Conservation (phyloP, 2,113 vertebrate species). For the Aplodontia rufa region DNA sequence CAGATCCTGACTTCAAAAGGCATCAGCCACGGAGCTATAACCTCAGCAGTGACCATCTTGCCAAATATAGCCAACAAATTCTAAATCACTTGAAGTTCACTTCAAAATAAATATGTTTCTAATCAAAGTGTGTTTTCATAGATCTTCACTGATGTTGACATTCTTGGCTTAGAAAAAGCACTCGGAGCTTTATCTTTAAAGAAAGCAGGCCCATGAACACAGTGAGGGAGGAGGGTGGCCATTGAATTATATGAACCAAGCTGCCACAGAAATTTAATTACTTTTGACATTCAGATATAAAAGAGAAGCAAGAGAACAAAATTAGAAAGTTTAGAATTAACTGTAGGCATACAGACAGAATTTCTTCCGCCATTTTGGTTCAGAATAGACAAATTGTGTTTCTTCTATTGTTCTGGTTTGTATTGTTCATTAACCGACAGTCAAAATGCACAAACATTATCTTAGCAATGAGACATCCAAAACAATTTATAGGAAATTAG, state of each 20-base stretch:
- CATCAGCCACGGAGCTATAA: neutral
- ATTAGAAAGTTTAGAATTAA: neutral
- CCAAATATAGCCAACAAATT: conserved; percentile 37
- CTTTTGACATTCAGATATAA: neutral
- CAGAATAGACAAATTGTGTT: neutral
- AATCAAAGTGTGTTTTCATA: conserved; percentile 59
- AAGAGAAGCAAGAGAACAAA: neutral
- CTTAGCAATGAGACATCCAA: neutral
- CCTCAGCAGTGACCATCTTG: neutral
- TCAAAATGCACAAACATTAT: neutral
- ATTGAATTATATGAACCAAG: conserved; percentile 30
- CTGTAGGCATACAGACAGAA: neutral
- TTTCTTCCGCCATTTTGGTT: neutral
- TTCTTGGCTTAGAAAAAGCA: conserved; percentile 42
- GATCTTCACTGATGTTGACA: conserved; percentile 14
- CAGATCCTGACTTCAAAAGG: conserved; percentile 26
- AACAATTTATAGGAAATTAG: neutral
- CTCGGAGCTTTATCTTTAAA: conserved; percentile 36
- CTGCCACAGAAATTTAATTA: conserved; percentile 3
- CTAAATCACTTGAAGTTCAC: conserved; percentile 25
- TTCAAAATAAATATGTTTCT: conserved; percentile 55
- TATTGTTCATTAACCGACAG: neutral
- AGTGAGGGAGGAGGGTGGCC: neutral
- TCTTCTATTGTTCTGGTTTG: neutral
- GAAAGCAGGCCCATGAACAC: neutral